Evolutionary conservation across 2,888 invertebrate species (phyloP).

Genomic region (Steinernema carpocapsae): DNA sequence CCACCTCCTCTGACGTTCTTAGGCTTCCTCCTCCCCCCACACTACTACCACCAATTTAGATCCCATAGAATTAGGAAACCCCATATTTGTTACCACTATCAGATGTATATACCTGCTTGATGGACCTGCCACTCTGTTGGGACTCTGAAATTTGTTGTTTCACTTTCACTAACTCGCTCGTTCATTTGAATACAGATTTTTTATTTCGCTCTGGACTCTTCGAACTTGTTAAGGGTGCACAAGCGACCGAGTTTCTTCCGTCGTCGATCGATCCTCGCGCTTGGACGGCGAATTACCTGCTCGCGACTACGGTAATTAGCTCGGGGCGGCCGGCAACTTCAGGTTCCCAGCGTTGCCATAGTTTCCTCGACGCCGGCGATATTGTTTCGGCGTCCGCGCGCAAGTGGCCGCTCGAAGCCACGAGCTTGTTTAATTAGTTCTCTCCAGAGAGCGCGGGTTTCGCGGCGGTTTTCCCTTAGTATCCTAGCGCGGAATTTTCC

Average conservation of each 20-base stretch:
- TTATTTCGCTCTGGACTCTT: not conserved
- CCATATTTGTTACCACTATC: slow-evolving; percentile 16
- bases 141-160: not conserved
- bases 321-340: not conserved
- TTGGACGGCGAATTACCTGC: slow-evolving; percentile 2
- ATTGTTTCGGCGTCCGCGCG: slow-evolving; percentile 20
- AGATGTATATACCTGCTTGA: not conserved
- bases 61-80: not conserved
- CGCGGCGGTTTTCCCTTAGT: not conserved
- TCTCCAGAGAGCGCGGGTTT: not conserved
- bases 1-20: not conserved
- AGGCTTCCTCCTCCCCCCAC: no score
- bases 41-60: no score
- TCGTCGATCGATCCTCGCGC: not conserved
- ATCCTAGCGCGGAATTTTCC: not conserved
- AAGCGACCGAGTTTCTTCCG: no score
- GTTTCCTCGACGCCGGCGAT: slow-evolving; percentile 1
- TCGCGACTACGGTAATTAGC: slow-evolving; percentile 21
- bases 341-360: slow-evolving; percentile 21
- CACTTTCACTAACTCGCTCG: not conserved
- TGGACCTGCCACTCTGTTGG: slow-evolving; percentile 10
- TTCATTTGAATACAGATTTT: not conserved
- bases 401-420: not conserved
- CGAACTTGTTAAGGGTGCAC: not conserved
- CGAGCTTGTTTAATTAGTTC: slow-evolving; percentile 24